These are phyloP conservation scores for Pituophis catenifer DNA, from an alignment of 2,113 vertebrate species.

Conservation along the genomic window DNA sequence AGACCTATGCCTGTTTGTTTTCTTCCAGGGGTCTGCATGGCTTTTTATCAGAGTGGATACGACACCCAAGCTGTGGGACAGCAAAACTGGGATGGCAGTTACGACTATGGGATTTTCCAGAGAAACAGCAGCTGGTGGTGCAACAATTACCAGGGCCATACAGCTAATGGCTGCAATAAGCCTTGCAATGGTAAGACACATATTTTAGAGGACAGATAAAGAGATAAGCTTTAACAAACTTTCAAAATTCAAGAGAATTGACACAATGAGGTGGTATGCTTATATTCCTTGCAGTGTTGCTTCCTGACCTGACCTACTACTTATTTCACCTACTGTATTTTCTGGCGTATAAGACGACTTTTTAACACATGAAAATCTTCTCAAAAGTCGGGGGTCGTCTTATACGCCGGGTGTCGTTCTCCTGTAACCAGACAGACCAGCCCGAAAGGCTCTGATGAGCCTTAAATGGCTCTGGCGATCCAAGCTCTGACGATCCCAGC, in stretches of 20 bases:
- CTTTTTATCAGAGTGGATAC: neutral
- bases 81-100: neutral
- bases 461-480: too few relatives aligned
- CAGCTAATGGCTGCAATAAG: neutral
- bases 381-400: too few relatives aligned
- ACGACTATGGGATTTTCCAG: neutral
- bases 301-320: neutral
- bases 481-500: too few relatives aligned
- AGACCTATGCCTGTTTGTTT: neutral
- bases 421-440: too few relatives aligned
- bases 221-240: neutral
- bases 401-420: too few relatives aligned
- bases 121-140: conserved; percentile 9
- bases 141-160: neutral
- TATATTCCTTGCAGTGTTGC: neutral
- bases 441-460: too few relatives aligned
- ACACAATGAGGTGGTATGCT: neutral
- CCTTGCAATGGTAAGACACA: neutral
- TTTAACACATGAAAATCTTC: too few relatives aligned
- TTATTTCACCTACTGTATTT: neutral
- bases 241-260: neutral
- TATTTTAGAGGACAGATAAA: neutral
- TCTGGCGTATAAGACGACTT: too few relatives aligned
- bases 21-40: neutral
- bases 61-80: neutral